Evolutionary conservation across 2,888 invertebrate genomes (phyloP).

Genomic region (Lagria hirta): DNA sequence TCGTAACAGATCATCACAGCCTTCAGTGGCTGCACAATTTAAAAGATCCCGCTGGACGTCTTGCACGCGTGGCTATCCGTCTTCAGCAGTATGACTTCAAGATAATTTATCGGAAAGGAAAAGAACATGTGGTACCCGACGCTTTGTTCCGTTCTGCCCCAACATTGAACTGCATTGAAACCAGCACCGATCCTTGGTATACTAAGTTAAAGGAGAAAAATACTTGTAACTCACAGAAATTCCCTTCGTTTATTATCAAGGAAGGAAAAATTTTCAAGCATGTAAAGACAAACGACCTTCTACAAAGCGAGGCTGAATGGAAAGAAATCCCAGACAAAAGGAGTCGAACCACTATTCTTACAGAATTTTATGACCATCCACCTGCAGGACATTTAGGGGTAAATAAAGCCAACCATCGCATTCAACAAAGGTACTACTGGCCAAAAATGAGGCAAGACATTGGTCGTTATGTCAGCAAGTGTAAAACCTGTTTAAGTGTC

Average conservation of each 20-base stretch:
- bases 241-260: not conserved
- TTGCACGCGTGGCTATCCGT: not conserved
- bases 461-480: not conserved
- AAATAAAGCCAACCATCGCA: not conserved
- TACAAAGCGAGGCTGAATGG: no score
- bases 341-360: not conserved
- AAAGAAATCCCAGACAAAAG: not conserved
- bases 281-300: not conserved
- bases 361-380: slow-evolving; percentile 1
- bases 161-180: not conserved
- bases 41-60: not conserved
- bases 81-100: not conserved
- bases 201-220: not conserved
- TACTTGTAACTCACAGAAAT: not conserved
- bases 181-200: not conserved
- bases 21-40: not conserved
- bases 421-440: slow-evolving; percentile 2
- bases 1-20: not conserved
- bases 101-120: not conserved
- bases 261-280: not conserved
- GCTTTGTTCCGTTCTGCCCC: not conserved
- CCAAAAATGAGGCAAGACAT: not conserved
- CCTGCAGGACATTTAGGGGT: slow-evolving; percentile 3
- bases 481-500: slow-evolving; percentile 6
- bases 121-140: slow-evolving; percentile 1